A percentile compares a stretch with the other conserved stretches of the same genome.
Conservation (phyloP, 2,888 invertebrate genomes). For the Ormyrus labotus region DNA sequence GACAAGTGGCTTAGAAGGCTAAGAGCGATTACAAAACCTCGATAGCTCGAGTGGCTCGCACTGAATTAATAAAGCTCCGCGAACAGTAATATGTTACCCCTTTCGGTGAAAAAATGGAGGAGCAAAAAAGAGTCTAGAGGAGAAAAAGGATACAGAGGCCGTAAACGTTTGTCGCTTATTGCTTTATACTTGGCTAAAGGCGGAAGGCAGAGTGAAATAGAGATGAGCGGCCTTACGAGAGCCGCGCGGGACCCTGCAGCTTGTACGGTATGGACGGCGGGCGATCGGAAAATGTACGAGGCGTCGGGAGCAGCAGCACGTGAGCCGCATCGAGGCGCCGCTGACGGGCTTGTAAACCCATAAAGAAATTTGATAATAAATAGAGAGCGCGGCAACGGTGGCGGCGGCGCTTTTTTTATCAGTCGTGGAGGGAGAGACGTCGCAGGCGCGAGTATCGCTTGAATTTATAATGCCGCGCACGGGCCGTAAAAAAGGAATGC, state of each 20-base stretch:
- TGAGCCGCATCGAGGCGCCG: constrained; percentile 58
- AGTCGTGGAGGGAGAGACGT: constrained; percentile 41
- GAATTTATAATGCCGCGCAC: constrained; percentile 69
- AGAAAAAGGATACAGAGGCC: constrained; percentile 50
- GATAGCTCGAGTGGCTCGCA: too few relatives aligned
- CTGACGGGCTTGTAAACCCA: constrained; percentile 73
- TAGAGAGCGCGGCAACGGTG: constrained; percentile 59
- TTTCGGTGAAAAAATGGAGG: constrained; percentile 9
- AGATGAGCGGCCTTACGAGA: too few relatives aligned
- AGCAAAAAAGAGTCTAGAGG: too few relatives aligned
- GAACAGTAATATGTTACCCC: constrained; percentile 71
- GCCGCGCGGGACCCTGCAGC: too few relatives aligned
- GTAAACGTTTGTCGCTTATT: constrained; percentile 67
- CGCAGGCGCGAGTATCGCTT: constrained; percentile 59
- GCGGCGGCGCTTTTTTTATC: constrained; percentile 62
- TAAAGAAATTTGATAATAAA: constrained; percentile 75
- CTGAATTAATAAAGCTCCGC: constrained; percentile 64
- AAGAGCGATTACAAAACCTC: constrained; percentile 39
- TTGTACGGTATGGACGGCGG: neutral
- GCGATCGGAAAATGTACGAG: constrained; percentile 31
- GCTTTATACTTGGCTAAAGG: constrained; percentile 52
- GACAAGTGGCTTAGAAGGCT: constrained; percentile 20
- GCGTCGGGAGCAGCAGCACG: constrained; percentile 13
- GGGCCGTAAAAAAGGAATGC: constrained; percentile 65
- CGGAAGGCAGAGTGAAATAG: too few relatives aligned